Base-by-base conservation (phyloP, 1,140 invertebrate genomes). In the Whitmania pigra region DNA sequence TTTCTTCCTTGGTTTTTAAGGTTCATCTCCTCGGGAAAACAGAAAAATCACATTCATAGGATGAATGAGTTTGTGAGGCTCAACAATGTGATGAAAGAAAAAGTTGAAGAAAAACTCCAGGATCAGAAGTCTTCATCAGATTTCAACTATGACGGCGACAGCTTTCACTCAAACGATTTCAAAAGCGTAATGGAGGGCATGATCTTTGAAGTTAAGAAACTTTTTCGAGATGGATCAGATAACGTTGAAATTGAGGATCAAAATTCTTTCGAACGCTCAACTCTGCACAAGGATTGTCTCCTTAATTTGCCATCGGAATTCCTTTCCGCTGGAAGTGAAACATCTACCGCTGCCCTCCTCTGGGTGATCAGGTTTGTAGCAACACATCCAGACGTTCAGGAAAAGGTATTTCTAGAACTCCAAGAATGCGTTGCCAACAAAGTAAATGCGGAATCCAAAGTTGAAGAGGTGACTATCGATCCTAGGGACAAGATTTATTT, bases 301-400 rank as follows among this genome's bases (percentile, higher is more conserved):
- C 63, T 72, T 18, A 75, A 74, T 57, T 75, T 75, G 29, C 72
- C 73, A 0, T 71, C 75, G 4, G 75, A 78, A n/a, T 71, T 83
- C 22, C 77, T 81, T 49, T 75, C 76, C 18, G 80, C 78, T 9
- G 81, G 81, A 22, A 78, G 74, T 11, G 81, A 81, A 40, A 83
- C 82, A 2, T 79, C 79, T 1, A 57, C 77, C 0, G 78, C 80
- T 5, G 77, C 80, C 6, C 71, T 83, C 5, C 73, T 73, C 17
- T 83, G 82, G 82, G 71, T 76, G 0, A 31, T 82, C 40, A 73
- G 82, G 9, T 76, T 76, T 22, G 73, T 81, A 63, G 76, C 77
- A 0, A 67, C 67, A 17, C 75, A 79, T 87, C 80, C 79, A 9
- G 74, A 80, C 15, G 74, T 81, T 9, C 82, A 83, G 63, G 43